Evolutionary conservation across 2,113 vertebrate species (phyloP).

Genomic region (Xenopus tropicalis): DNA sequence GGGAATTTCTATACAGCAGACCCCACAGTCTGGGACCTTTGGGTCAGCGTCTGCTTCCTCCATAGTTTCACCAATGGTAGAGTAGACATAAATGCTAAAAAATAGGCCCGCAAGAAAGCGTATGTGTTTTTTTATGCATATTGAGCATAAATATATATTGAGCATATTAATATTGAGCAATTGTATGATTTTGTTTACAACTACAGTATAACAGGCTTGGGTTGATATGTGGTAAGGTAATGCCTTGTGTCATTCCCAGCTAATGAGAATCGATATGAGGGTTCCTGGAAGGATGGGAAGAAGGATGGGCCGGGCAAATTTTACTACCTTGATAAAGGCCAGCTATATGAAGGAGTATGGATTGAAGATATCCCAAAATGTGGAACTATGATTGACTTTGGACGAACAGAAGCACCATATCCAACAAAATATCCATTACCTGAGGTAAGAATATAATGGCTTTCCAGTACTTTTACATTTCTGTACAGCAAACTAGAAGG

Average conservation of each 20-base stretch:
- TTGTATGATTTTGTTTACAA: no score
- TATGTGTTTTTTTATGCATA: no score
- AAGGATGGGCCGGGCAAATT: constrained; percentile 78
- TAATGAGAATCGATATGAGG: constrained; percentile 81
- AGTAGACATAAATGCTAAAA: no score
- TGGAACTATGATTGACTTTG: constrained; percentile 76
- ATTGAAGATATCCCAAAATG: constrained; percentile 74
- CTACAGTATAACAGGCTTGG: neutral
- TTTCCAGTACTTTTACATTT: no score
- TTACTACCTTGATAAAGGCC: constrained; percentile 73
- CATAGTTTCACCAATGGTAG: no score
- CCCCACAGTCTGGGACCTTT: no score
- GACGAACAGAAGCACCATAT: constrained; percentile 60
- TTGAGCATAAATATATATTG: no score
- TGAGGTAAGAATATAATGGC: constrained; percentile 63
- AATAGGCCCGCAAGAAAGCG: no score
- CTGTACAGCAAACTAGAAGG: no score
- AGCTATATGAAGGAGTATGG: constrained; percentile 85
- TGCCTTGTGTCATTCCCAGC: constrained; percentile 44
- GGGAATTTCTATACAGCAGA: no score
- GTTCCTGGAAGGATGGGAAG: constrained; percentile 78
- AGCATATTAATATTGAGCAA: no score
- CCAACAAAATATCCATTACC: constrained; percentile 77
- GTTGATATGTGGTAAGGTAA: neutral
- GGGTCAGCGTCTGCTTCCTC: no score